A percentile compares a stretch with the other conserved stretches of the same genome.
Evolutionary conservation across 2,797 vertebrate species (phyloP).

Genomic region (Rhynchonycteris naso): DNA sequence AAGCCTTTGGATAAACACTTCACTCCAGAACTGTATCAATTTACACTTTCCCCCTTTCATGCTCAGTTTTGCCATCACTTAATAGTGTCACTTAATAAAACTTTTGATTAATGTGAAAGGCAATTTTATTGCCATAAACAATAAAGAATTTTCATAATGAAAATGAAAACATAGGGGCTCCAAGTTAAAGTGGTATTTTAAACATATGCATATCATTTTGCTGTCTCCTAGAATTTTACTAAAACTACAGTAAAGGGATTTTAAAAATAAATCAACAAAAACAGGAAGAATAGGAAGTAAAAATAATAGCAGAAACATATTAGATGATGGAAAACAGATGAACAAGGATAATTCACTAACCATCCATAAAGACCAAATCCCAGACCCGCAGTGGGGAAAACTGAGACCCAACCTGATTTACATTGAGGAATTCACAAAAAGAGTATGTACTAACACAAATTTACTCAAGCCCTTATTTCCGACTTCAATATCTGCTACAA

Average conservation of each 20-base stretch:
- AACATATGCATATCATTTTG: slow-evolving; percentile 10
- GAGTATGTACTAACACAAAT: neutral
- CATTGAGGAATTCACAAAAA: neutral
- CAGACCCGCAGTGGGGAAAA: slow-evolving; percentile 10
- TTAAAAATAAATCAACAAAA: slow-evolving; percentile 44
- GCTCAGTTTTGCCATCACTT: slow-evolving; percentile 21
- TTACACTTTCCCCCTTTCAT: neutral
- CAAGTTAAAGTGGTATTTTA: slow-evolving; percentile 46
- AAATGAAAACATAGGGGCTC: slow-evolving; percentile 1
- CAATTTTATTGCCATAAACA: slow-evolving; percentile 52
- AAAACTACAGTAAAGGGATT: slow-evolving; percentile 15
- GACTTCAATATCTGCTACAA: neutral
- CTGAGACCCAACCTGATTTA: neutral
- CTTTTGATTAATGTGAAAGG: slow-evolving; percentile 13
- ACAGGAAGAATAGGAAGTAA: slow-evolving; percentile 35
- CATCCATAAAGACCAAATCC: neutral
- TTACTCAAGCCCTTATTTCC: slow-evolving; percentile 3
- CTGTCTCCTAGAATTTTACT: neutral
- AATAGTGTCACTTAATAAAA: neutral
- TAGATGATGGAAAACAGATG: slow-evolving; percentile 10
- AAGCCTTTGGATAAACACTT: slow-evolving; percentile 31
- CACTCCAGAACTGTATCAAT: slow-evolving; percentile 27
- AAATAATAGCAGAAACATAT: neutral
- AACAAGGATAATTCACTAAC: slow-evolving; percentile 26
- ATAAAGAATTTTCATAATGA: neutral